Percentiles rank a stretch among this genome's conserved stretches.
Conservation (phyloP, 2,888 invertebrate species). For the Cephus sareptanus region DNA sequence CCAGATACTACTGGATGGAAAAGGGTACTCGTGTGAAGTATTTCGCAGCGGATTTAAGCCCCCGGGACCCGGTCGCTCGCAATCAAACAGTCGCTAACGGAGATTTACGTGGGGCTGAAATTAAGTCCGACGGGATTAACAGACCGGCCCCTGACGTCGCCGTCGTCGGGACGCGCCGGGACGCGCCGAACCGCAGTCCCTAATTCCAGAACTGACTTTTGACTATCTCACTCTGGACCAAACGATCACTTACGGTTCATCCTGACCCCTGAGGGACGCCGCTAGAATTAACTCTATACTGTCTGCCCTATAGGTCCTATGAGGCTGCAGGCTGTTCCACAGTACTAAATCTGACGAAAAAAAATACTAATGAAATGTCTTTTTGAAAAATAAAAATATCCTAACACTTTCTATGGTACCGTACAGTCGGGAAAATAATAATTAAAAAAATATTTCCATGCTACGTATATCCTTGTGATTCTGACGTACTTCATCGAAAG, state of each 20-base stretch:
- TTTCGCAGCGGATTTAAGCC: conserved; percentile 29
- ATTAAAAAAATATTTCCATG: background rate
- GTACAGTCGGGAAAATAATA: background rate
- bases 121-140: conserved; percentile 61
- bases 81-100: conserved; percentile 62
- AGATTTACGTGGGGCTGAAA: conserved; percentile 61
- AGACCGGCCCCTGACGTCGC: conserved; percentile 23
- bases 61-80: conserved; percentile 40
- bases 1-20: background rate
- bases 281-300: background rate
- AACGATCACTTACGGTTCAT: background rate
- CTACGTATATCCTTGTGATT: background rate
- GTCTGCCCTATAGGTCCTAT: background rate
- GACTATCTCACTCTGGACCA: background rate
- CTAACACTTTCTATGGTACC: background rate
- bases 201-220: background rate
- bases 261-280: background rate
- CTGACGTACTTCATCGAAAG: background rate
- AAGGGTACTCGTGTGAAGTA: conserved; percentile 7
- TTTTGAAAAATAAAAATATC: background rate
- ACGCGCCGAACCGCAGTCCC: background rate
- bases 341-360: background rate
- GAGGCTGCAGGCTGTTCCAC: background rate
- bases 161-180: background rate
- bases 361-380: background rate